Conservation (phyloP, 2,888 invertebrate species). For the Macrophya alboannulata region DNA sequence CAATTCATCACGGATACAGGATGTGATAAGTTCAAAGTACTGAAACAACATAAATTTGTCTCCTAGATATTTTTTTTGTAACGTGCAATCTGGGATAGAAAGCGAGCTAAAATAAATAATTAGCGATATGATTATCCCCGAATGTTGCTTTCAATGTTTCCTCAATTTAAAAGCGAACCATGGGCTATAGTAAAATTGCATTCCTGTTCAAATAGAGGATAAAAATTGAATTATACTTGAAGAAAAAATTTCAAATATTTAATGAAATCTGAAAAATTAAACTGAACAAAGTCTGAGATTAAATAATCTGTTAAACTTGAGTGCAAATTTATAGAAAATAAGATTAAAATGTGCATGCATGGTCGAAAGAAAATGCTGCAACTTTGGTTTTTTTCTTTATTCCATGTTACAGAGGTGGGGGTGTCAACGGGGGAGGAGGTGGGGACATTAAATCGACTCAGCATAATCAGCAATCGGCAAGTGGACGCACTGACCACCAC, state of each 20-base stretch:
- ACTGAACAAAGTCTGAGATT: neutral
- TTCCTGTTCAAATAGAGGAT: neutral
- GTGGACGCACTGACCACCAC: conserved; percentile 81
- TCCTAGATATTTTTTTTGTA: neutral
- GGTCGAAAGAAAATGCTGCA: conserved; percentile 73
- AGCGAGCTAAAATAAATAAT: conserved; percentile 1
- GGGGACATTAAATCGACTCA: conserved; percentile 79
- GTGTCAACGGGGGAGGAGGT: conserved; percentile 77
- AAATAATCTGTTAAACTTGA: neutral
- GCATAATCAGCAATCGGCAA: conserved; percentile 81
- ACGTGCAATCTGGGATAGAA: neutral
- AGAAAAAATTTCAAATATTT: neutral
- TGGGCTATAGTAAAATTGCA: conserved; percentile 37
- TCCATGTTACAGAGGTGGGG: conserved; percentile 79
- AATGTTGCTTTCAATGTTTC: conserved; percentile 57
- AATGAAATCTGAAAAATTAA: neutral
- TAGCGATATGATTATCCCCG: conserved; percentile 26
- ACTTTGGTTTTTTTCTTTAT: conserved; percentile 71
- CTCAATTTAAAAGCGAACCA: conserved; percentile 9
- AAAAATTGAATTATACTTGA: neutral
- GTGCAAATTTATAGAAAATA: conserved; percentile 16
- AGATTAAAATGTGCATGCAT: neutral
- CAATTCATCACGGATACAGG: neutral
- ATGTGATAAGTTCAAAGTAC: neutral
- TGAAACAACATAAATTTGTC: neutral